Conservation (phyloP, 2,113 vertebrate genomes). For the Burhinus bistriatus region DNA sequence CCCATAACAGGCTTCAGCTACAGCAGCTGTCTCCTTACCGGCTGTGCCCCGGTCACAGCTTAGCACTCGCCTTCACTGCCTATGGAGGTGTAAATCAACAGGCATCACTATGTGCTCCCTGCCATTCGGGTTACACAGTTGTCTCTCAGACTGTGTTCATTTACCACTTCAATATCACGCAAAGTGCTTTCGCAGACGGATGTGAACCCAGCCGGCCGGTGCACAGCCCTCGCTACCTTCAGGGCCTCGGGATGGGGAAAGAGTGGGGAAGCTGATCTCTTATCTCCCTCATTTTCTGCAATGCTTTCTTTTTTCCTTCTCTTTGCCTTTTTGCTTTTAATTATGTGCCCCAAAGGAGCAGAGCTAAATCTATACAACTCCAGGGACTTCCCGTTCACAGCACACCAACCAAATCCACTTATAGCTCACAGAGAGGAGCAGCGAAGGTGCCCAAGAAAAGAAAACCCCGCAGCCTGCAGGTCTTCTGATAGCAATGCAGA, state of each 20-base stretch:
- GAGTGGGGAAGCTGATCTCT: neutral
- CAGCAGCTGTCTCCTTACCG: neutral
- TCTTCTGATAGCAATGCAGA: neutral
- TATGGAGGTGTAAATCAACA: neutral
- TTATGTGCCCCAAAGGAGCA: neutral
- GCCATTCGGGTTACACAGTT: neutral
- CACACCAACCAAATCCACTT: neutral
- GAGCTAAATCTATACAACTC: neutral
- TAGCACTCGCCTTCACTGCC: accelerated
- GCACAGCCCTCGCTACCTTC: neutral
- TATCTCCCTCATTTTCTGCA: neutral
- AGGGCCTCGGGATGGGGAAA: neutral
- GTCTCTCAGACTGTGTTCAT: neutral
- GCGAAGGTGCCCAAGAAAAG: neutral
- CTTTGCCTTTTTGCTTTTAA: neutral
- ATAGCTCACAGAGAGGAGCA: neutral
- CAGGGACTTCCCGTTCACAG: neutral
- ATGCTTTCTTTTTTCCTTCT: neutral
- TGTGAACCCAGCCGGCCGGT: accelerated
- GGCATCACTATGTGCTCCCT: neutral
- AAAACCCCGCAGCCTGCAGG: neutral
- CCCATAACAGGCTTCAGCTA: neutral
- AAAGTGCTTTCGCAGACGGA: neutral
- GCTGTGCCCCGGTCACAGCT: neutral
- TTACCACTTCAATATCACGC: neutral